Evolutionary conservation across 2,113 vertebrate genomes (phyloP).

Genomic region (Thymallus thymallus): DNA sequence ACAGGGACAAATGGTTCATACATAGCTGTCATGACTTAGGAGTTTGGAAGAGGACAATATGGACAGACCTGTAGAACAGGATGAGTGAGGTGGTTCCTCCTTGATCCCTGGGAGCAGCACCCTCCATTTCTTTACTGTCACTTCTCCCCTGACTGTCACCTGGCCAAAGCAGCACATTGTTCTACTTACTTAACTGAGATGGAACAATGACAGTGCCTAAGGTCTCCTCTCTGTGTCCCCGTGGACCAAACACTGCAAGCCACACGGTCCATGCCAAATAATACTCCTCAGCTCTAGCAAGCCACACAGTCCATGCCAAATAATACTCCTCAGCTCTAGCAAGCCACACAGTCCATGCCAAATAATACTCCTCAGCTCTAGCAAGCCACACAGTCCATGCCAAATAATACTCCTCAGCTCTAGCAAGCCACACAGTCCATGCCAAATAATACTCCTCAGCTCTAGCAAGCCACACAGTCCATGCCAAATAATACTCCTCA

Average conservation of each 20-base stretch:
- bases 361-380: too few species aligned
- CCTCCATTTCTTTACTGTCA: slow-evolving; percentile 48
- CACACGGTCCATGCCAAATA: slow-evolving; percentile 56
- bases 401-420: too few species aligned
- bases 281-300: slow-evolving; percentile 32
- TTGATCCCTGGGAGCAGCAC: slow-evolving; percentile 47
- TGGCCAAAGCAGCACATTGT: slow-evolving; percentile 48
- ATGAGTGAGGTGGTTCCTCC: slow-evolving; percentile 45
- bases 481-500: too few species aligned
- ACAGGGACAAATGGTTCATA: not conserved
- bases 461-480: too few species aligned
- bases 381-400: too few species aligned
- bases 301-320: too few species aligned
- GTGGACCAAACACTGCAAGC: slow-evolving; percentile 56
- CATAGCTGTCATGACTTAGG: slow-evolving; percentile 23
- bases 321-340: too few species aligned
- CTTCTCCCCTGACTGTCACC: slow-evolving; percentile 47
- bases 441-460: too few species aligned
- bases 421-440: too few species aligned
- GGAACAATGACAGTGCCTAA: slow-evolving; percentile 65
- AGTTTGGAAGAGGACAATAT: slow-evolving; percentile 22
- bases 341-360: too few species aligned
- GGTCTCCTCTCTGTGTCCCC: slow-evolving; percentile 49
- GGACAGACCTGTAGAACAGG: not conserved
- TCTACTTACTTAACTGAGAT: slow-evolving; percentile 16